Conservation (phyloP, 1,140 invertebrate species). For the Hesperophylax magnus region DNA sequence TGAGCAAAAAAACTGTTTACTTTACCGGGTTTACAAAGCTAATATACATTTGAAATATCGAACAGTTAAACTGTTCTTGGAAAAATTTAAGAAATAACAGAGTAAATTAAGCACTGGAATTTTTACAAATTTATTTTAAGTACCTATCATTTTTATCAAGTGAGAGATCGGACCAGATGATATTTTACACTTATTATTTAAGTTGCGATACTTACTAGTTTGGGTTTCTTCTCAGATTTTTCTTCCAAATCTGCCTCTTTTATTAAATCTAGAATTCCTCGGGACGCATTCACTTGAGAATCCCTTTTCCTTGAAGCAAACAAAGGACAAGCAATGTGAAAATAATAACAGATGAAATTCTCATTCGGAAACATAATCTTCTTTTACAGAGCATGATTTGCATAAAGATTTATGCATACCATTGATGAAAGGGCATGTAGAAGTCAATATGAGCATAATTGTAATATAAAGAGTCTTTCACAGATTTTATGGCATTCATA, state of each 20-base stretch:
- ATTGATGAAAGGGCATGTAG: too few relatives aligned
- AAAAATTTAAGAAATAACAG: too few relatives aligned
- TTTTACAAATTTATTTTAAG: too few relatives aligned
- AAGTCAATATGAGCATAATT: too few relatives aligned
- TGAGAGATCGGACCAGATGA: too few relatives aligned
- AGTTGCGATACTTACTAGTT: conserved; percentile 28
- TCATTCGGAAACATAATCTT: background rate
- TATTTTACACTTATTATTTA: too few relatives aligned
- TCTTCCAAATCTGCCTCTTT: conserved; percentile 57
- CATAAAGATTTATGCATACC: too few relatives aligned
- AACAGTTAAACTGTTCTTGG: background rate
- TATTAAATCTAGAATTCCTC: conserved; percentile 64
- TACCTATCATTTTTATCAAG: too few relatives aligned
- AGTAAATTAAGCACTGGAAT: too few relatives aligned
- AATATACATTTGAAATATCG: background rate
- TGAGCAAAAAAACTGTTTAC: too few relatives aligned
- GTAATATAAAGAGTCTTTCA: too few relatives aligned
- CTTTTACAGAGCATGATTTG: background rate
- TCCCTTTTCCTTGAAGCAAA: conserved; percentile 50
- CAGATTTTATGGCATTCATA: too few relatives aligned
- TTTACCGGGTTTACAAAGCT: background rate
- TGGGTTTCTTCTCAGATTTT: conserved; percentile 23
- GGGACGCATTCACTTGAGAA: conserved; percentile 60
- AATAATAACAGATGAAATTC: background rate
- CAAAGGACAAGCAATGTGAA: background rate